Conservation (phyloP, 64 coral and sea anemone species). For the Trachythela sp. region DNA sequence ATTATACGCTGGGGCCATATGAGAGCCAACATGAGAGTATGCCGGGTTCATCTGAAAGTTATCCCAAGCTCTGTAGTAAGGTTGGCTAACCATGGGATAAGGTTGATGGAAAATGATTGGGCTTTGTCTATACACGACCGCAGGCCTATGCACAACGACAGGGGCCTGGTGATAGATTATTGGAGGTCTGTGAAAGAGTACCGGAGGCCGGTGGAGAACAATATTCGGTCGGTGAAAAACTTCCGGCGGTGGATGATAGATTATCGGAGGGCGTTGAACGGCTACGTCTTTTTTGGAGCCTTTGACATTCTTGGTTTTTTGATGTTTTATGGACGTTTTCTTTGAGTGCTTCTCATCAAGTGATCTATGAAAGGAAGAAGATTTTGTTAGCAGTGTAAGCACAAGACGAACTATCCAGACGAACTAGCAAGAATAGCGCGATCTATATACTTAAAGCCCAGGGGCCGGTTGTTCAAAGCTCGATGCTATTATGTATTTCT, state of each 20-base stretch:
- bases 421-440: no score
- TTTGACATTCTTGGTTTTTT: conserved; percentile 63
- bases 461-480: no score
- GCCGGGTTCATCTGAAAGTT: conserved; percentile 68
- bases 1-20: conserved; percentile 54
- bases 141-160: conserved; percentile 86
- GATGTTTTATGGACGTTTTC: not conserved
- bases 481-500: no score
- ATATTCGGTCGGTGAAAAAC: conserved; percentile 92
- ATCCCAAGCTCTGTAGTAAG: conserved; percentile 81
- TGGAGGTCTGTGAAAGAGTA: conserved; percentile 84
- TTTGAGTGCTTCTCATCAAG: not conserved
- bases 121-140: conserved; percentile 91
- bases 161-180: conserved; percentile 96
- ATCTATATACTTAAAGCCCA: no score
- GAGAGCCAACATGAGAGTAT: conserved; percentile 56
- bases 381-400: no score
- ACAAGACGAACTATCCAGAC: no score
- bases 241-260: conserved; percentile 96
- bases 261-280: conserved; percentile 94
- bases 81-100: conserved; percentile 77
- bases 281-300: conserved; percentile 80
- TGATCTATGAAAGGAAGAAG: not conserved
- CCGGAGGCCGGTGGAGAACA: conserved; percentile 88
- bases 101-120: conserved; percentile 97